Evolutionary conservation across 2,113 vertebrate genomes (phyloP).

Genomic region (Austrofundulus limnaeus): DNA sequence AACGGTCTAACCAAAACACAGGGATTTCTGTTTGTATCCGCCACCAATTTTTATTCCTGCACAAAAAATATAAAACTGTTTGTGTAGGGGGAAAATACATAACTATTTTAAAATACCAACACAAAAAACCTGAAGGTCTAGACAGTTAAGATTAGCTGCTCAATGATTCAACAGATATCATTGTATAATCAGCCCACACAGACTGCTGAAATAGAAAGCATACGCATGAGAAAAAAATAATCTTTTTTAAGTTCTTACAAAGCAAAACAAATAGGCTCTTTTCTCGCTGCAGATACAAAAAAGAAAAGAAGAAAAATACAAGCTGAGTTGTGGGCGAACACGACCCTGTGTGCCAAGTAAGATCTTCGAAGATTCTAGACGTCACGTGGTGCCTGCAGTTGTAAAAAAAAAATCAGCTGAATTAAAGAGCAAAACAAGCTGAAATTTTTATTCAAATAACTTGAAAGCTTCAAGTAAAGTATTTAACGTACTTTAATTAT

Average conservation of each 20-base stretch:
- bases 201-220: not conserved
- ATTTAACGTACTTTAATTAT: not conserved
- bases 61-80: constrained; percentile 4
- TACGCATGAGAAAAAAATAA: not conserved
- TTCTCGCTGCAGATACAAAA: not conserved
- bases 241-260: constrained; percentile 3
- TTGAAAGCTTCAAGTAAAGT: too few species aligned
- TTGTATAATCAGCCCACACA: constrained; percentile 31
- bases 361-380: constrained; percentile 15
- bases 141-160: constrained; percentile 17
- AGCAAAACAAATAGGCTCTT: constrained; percentile 8
- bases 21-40: too few species aligned
- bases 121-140: constrained; percentile 18
- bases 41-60: too few species aligned
- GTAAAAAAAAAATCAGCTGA: constrained; percentile 36
- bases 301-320: not conserved
- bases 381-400: constrained; percentile 13
- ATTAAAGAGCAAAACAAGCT: constrained; percentile 15
- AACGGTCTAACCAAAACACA: too few species aligned
- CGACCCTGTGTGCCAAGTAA: not conserved
- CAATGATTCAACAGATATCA: constrained; percentile 7
- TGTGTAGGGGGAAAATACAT: not conserved
- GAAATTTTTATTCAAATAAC: not conserved
- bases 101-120: not conserved
- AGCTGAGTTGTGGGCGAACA: not conserved